Evolutionary conservation across 1,140 invertebrate genomes (phyloP).

Genomic region (Acromyrmex echinatior): DNA sequence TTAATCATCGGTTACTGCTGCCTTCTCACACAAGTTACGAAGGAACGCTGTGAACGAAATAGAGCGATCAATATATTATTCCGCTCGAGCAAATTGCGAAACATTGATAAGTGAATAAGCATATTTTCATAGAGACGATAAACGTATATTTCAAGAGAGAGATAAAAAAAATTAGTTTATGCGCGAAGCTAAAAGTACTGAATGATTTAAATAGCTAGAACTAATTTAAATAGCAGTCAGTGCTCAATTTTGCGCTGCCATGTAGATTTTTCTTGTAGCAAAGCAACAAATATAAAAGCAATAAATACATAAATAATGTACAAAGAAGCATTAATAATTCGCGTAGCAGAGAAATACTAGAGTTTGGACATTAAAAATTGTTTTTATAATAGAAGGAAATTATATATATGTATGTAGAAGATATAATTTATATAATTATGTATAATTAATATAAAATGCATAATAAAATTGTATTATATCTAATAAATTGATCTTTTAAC

Average conservation of each 20-base stretch:
- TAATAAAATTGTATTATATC: not conserved
- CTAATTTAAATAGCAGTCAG: constrained; percentile 7
- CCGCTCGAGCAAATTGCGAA: not conserved
- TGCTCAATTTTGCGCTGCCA: constrained; percentile 8
- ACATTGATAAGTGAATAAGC: constrained; percentile 19
- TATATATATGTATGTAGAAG: not conserved
- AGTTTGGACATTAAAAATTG: not conserved
- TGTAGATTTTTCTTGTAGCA: not conserved
- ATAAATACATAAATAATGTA: not conserved
- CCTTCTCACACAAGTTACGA: constrained; percentile 90
- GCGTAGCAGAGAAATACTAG: not conserved
- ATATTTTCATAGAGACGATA: not conserved
- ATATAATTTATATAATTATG: constrained; percentile 3
- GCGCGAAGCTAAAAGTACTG: constrained; percentile 1
- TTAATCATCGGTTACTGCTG: constrained; percentile 64
- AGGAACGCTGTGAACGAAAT: constrained; percentile 89
- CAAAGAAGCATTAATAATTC: constrained; percentile 52
- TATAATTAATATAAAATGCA: not conserved
- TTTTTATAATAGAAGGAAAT: not conserved
- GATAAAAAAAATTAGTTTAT: constrained; percentile 52
- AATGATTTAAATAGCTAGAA: not conserved
- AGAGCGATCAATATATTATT: not conserved
- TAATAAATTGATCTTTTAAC: not conserved
- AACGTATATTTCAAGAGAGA: constrained; percentile 28
- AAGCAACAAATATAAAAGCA: constrained; percentile 23